Evolutionary conservation across 2,888 invertebrate species (phyloP), one percentile per base, ranked within the genome.

Genomic region (Apomyelois bistriatella): DNA sequence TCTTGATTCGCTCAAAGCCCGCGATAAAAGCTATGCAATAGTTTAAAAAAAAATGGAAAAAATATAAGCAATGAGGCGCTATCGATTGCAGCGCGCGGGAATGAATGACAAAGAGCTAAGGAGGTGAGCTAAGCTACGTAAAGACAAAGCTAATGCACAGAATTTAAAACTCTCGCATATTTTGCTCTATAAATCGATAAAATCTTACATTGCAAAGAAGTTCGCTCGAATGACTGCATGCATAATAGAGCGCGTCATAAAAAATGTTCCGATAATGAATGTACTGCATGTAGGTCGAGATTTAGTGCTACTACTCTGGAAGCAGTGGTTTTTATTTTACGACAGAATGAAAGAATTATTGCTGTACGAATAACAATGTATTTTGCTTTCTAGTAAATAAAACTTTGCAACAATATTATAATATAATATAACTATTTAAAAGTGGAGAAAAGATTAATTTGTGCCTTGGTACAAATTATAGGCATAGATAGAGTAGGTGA

Each of bases 171-270:
- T 9, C 32, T 32, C 30, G 38, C 15, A 49, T 49, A 40, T 40
- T 49, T 36, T 17, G 41, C 13, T 15, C 17, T 53, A 15, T 41
- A 48, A 53, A 48, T 41, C 22, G 22, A 41, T 32, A 35, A 46
- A 46, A 41, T 17, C 9, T 7, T 13, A 38, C 38, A 38, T 9
- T 43, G 28, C 42, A 42, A 10, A 41, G 41, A 12, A 42, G 22
- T 43, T 22, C 30, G 12, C 22, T 10, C 12, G 43, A 43, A 22
- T n/a, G 43, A 43, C 12, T 43, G 43, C 28, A 30, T 43, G 43
- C 43, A 43, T 43, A 43, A 43, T 43, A 30, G 7, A 43, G 43
- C 28, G 43, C 13, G 13, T 43, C 28, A 30, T 43, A 30, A 43
- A 22, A 43, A 43, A n/a, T 22, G 43, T 30, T 43, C 43, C 7